Conservation (phyloP, 2,888 invertebrate species). For the Ecliptopera silaceata region DNA sequence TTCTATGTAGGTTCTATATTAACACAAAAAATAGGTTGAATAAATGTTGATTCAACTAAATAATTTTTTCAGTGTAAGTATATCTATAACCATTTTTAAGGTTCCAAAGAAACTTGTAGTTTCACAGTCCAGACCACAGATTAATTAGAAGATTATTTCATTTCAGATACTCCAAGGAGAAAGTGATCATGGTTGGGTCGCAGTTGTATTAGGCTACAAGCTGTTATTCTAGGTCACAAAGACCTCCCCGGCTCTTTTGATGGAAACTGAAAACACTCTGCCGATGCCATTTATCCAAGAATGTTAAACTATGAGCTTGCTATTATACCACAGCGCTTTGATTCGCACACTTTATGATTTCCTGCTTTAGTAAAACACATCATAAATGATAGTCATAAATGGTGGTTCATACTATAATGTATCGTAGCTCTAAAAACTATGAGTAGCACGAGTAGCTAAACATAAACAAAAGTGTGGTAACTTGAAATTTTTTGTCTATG, state of each 20-base stretch:
- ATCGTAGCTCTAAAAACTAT: not conserved
- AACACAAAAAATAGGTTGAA: too few species aligned
- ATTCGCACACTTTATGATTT: slow-evolving; percentile 8
- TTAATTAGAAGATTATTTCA: too few species aligned
- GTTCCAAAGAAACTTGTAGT: too few species aligned
- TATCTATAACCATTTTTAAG: too few species aligned
- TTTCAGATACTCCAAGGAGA: too few species aligned
- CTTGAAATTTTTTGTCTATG: not conserved
- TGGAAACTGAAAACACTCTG: not conserved
- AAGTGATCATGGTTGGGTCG: not conserved
- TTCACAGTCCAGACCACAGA: too few species aligned
- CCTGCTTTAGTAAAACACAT: not conserved
- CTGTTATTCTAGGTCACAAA: not conserved
- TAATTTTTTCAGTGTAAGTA: too few species aligned
- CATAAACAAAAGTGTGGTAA: not conserved
- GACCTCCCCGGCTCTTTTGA: not conserved
- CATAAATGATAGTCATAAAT: slow-evolving; percentile 3
- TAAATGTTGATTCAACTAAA: too few species aligned
- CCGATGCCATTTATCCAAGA: not conserved
- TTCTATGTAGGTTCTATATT: too few species aligned
- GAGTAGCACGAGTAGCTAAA: not conserved
- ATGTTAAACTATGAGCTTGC: not conserved
- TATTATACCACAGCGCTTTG: not conserved
- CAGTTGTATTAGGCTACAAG: not conserved
- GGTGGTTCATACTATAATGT: slow-evolving; percentile 1